Base-by-base conservation (phyloP, 2,113 vertebrate species). In the Picathartes gymnocephalus region DNA sequence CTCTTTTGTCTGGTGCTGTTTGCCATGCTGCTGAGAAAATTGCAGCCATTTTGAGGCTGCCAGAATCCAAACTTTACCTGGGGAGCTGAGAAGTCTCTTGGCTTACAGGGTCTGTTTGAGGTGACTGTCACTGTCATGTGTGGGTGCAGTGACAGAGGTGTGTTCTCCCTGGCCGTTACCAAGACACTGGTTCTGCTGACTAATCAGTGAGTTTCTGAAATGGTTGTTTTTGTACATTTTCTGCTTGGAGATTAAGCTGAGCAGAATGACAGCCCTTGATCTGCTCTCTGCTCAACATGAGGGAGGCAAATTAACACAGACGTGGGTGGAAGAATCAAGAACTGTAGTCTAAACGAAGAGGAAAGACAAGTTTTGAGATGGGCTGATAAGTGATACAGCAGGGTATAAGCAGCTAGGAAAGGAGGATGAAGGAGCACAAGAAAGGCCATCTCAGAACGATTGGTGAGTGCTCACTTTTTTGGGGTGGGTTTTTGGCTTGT, bases 231-330 rank as follows among this genome's bases (percentile, higher is more conserved):
- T 53, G 44, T 81, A 72, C 77, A 51, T 93, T 96, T 92, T 96
- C 61, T 95, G 44, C 93, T 88, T 88, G 48, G 68, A 94, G 79
- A 96, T 92, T 74, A 88, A 93, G 51, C 61, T 1, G 8, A 77
- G 72, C n/a, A 86, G 80, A 93, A 88, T 94, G 92, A 95, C 93
- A 95, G 88, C 60, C 82, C 86, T 90, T 92, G 80, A 92, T 96
- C 56, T 93, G 79, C 80, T 93, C 87, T 90, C 65, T 92, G 56
- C 80, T 93, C 48, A 81, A 39, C 37, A 81, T 28, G 94, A 92
- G 66, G 88, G 94, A 97, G 92, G 95, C 39, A 93, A 92, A 92
- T 96, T 97, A 94, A 81, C 60, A 81, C 80, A 83, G 73, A 42
- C 0, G 93, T 96, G 65, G 94, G 90, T 86, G 82, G 92, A 92